Percentiles rank a stretch among this genome's conserved stretches.
These are phyloP conservation scores for Yponomeuta malinellus DNA, from an alignment of 2,888 invertebrate species.

Conservation along the genomic window DNA sequence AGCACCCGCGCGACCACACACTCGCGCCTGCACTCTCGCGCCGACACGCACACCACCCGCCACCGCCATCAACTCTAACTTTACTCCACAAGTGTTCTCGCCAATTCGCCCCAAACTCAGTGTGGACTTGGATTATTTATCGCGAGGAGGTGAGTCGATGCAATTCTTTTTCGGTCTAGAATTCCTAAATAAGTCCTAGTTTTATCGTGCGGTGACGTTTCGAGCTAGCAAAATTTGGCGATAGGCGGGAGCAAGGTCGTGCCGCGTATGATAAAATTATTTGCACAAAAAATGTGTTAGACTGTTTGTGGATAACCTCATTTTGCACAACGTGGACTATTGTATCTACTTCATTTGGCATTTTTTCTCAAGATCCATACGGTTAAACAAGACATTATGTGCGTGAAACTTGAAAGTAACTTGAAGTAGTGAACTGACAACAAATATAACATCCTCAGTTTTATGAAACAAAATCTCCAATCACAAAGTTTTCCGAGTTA, in stretches of 20 bases:
- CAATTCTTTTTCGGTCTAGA: conserved; percentile 22
- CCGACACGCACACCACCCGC: conserved; percentile 14
- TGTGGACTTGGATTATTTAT: neutral
- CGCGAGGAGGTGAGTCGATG: conserved; percentile 13
- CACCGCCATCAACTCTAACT: neutral
- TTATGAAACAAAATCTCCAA: neutral
- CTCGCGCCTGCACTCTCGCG: conserved; percentile 18
- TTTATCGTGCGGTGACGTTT: conserved; percentile 54
- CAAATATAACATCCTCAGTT: neutral
- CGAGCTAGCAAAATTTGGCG: conserved; percentile 63
- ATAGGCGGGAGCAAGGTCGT: conserved; percentile 73
- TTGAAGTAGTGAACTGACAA: no score
- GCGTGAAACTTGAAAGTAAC: no score
- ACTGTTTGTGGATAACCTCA: conserved; percentile 69
- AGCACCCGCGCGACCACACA: conserved; percentile 38
- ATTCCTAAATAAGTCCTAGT: conserved; percentile 27
- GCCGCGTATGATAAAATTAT: conserved; percentile 67
- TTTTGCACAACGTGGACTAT: conserved; percentile 57
- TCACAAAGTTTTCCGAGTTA: neutral
- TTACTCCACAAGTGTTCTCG: neutral
- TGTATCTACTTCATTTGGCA: conserved; percentile 26
- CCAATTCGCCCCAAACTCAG: neutral
- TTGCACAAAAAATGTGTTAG: conserved; percentile 71
- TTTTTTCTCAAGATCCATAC: neutral
- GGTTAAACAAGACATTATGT: no score